Conservation (phyloP, 2,888 invertebrate genomes). For the Xestia sexstrigata region DNA sequence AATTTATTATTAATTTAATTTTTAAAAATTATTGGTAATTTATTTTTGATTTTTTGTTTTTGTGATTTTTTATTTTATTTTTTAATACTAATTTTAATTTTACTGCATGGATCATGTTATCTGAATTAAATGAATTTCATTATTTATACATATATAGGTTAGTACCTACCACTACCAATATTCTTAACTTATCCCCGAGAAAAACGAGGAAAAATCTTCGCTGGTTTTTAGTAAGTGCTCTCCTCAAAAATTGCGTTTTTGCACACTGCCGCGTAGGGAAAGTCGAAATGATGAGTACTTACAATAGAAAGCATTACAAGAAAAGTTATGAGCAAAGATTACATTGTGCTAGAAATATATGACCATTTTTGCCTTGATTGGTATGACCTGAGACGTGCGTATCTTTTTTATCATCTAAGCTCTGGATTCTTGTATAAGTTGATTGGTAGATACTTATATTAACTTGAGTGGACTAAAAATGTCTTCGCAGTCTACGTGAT, state of each 20-base stretch:
- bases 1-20: no score
- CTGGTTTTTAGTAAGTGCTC: background rate
- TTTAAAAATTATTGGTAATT: no score
- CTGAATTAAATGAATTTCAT: no score
- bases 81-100: no score
- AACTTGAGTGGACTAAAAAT: background rate
- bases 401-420: background rate
- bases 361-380: background rate
- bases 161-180: background rate
- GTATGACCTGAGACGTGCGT: background rate
- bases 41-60: no score
- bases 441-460: background rate
- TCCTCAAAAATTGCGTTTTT: background rate
- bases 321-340: background rate
- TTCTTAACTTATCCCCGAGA: background rate
- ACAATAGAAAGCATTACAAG: background rate
- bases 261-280: background rate
- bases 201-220: background rate
- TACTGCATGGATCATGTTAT: no score
- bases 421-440: background rate
- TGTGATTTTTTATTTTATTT: no score
- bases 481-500: background rate
- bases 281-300: slow-evolving; percentile 1
- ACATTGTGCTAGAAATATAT: background rate
- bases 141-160: background rate